Evolutionary conservation across 2,113 vertebrate genomes (phyloP), one percentile per base, ranked within the genome.

Genomic region (Scortum barcoo): DNA sequence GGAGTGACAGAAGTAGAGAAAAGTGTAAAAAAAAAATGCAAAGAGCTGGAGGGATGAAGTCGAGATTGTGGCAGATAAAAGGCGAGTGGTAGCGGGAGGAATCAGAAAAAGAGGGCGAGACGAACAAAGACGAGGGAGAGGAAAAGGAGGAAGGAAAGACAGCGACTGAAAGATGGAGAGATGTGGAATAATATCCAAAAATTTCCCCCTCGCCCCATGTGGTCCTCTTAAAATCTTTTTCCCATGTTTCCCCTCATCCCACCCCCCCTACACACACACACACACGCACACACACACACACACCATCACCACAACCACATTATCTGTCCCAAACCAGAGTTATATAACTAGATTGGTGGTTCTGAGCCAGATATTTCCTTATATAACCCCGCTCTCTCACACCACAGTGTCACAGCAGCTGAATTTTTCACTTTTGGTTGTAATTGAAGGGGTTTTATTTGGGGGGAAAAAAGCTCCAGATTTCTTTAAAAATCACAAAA

Each of bases 281-380:
- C 22, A 7, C 40, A 63, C 30, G 44, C 57, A 22, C 65, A 53
- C 61, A n/a, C 22, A 7, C 40, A 63, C 30, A 44, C 57, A 22
- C 65, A 53, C 61, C 53, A 61, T 38, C 56, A 67, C 63, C 72
- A 65, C 4, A 2, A 78, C 73, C 85, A 86, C 81, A 86, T 80
- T 76, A 85, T 88, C 66, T 48, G 50, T 82, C 85, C 85, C 86
- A 91, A 88, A 91, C 87, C 89, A 81, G 74, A 62, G 81, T 91
- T 89, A 87, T 2, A n/a, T 88, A 89, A 91, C 83, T 48, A 53
- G 46, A 61, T 40, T 42, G 80, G 75, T 36, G 84, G 71, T 75
- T 74, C 69, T 38, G 86, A 79, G 84, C 79, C 80, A 86, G 63
- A 90, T 5, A 26, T 70, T 44, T 79, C 62, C 69, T 90, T 87